Evolutionary conservation across 2,888 invertebrate species (phyloP).

Genomic region (Andricus quercusramuli): DNA sequence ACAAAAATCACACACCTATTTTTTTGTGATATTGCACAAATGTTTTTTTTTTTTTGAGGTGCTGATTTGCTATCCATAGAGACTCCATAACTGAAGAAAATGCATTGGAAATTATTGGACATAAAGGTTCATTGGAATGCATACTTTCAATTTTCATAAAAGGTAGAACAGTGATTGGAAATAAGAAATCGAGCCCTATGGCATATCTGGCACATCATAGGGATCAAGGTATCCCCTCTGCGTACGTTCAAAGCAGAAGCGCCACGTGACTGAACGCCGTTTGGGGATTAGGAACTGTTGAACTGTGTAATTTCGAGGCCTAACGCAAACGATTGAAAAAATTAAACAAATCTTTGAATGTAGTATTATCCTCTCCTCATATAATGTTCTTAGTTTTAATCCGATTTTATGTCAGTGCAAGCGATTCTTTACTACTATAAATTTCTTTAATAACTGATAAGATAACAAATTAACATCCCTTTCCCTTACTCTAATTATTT

Average conservation of each 20-base stretch:
- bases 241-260: slow-evolving; percentile 72
- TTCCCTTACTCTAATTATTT: too few species aligned
- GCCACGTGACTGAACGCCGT: slow-evolving; percentile 70
- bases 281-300: slow-evolving; percentile 73
- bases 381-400: too few species aligned
- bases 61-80: too few species aligned
- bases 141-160: neutral
- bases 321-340: slow-evolving; percentile 49
- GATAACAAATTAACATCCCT: too few species aligned
- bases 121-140: neutral
- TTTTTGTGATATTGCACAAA: too few species aligned
- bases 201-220: slow-evolving; percentile 52
- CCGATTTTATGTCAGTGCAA: too few species aligned
- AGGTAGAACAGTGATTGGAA: slow-evolving; percentile 15
- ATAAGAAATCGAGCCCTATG: slow-evolving; percentile 56
- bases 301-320: slow-evolving; percentile 68
- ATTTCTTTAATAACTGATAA: too few species aligned
- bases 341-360: slow-evolving; percentile 45
- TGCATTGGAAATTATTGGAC: neutral
- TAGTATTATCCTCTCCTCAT: too few species aligned
- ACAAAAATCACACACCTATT: too few species aligned
- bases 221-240: slow-evolving; percentile 62
- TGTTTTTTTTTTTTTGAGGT: too few species aligned
- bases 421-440: too few species aligned
- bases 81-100: too few species aligned